Base-by-base conservation (phyloP, 1,140 invertebrate genomes). In the Anagrus nilaparvatae region DNA sequence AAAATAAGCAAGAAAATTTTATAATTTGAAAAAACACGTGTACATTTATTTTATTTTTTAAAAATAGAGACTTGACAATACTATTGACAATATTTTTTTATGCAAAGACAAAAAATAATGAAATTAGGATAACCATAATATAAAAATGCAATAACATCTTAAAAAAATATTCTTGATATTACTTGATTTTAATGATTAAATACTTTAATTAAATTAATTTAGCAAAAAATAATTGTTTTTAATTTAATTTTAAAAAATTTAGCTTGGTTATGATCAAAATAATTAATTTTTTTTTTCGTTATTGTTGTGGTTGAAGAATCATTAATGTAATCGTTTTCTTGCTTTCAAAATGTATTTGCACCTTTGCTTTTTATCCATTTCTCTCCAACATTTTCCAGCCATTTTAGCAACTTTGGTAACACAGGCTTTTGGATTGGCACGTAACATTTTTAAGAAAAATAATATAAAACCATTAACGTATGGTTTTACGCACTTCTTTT, bases 341-440 rank as follows among this genome's bases (percentile, higher is more conserved):
- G 55, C 52, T 25, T 45, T 43, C 31, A 33, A 50, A 0, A 55
- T 51, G 24, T 55, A 60, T 46, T 51, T 56, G 40, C 49, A 53
- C 35, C 51, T 55, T 29, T 58, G 38, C 5, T 42, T 17, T 0
- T 45, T 36, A 0, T 44, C 20, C 55, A 62, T 53, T 19, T 54
- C 50, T 1, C 51, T 36, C 60, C 60, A 62, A 19, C 55, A 52
- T 35, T 50, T 55, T 10, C 58, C 60, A 2, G 60, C 60, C 29
- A 51, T 20, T 19, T 57, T 38, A 0, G 60, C 60, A 2, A 54
- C 52, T 27, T 46, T 44, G 0, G 58, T 50, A 0, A 62, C 53
- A 10, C 47, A 47, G 1, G 41, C 48, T 1, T 34, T 50, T n/a
- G 52, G 52, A 18, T 45, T 56, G 4, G 39, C 27, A 12, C 44